These are phyloP conservation scores for Drosophila pegasa DNA, from an alignment of 2,888 invertebrate genomes.

Conservation along the genomic window DNA sequence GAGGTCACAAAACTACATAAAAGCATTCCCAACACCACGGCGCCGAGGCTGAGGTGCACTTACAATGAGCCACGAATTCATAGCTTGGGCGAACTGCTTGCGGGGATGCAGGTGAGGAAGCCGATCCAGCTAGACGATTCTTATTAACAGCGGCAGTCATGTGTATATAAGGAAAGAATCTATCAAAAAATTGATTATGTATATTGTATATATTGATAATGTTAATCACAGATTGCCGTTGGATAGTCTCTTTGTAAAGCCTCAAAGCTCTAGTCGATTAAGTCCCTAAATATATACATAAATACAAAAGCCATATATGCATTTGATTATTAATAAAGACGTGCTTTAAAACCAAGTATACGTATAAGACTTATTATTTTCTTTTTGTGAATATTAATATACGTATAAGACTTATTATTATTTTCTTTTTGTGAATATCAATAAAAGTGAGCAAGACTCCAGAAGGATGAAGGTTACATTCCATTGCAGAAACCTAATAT, in stretches of 20 bases:
- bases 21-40: constrained; percentile 30
- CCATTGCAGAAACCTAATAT: too few relatives aligned
- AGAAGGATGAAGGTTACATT: too few relatives aligned
- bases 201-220: too few relatives aligned
- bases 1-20: constrained; percentile 62
- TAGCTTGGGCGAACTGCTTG: constrained; percentile 11
- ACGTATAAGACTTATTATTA: too few relatives aligned
- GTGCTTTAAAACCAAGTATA: too few relatives aligned
- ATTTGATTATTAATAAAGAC: too few relatives aligned
- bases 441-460: too few relatives aligned
- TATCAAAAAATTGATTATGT: not conserved
- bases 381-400: too few relatives aligned
- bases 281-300: not conserved
- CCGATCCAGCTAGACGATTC: not conserved
- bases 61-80: constrained; percentile 34
- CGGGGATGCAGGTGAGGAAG: not conserved
- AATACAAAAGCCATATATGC: not conserved
- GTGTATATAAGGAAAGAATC: not conserved
- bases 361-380: too few relatives aligned
- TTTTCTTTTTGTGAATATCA: too few relatives aligned
- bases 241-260: not conserved
- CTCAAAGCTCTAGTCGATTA: not conserved
- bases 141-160: too few relatives aligned
- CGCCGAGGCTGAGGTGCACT: constrained; percentile 39
- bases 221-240: too few relatives aligned